Conservation (phyloP, 2,113 vertebrate species). For the Leucosticte australis region DNA sequence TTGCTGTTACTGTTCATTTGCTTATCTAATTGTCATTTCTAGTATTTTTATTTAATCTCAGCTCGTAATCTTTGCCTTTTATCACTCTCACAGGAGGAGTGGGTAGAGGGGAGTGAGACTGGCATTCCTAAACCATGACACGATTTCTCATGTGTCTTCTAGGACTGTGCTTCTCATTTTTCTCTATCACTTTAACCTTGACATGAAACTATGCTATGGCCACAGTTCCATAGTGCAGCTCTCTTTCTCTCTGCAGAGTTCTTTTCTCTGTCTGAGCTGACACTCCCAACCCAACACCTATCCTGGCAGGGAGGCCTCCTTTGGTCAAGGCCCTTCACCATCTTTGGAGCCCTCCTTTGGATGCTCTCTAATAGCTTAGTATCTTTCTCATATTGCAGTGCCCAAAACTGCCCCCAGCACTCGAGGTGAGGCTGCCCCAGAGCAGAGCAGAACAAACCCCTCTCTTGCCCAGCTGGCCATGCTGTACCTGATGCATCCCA, state of each 20-base stretch:
- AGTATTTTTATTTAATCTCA: neutral
- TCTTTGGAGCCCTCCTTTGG: neutral
- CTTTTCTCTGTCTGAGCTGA: neutral
- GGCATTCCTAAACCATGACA: neutral
- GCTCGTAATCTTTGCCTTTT: neutral
- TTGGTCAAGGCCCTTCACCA: neutral
- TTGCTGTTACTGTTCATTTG: neutral
- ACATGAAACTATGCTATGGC: neutral
- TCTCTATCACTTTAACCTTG: neutral
- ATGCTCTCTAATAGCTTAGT: neutral
- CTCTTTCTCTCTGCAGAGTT: neutral
- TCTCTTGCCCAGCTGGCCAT: accelerated
- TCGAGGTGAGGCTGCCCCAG: accelerated
- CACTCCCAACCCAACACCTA: accelerated
- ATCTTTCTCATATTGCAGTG: neutral
- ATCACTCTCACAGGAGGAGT: neutral
- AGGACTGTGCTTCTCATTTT: neutral
- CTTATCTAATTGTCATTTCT: neutral
- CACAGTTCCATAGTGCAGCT: neutral
- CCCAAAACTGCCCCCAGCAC: neutral
- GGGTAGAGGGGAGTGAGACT: neutral
- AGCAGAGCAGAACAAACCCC: neutral
- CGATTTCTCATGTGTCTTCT: neutral
- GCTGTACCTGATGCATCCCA: neutral
- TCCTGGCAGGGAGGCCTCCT: accelerated